A percentile compares a stretch with the other conserved stretches of the same genome.
phyloP scores from a whole-genome alignment of 1,140 invertebrate species.

The Dolichoris vasculosae region DNA sequence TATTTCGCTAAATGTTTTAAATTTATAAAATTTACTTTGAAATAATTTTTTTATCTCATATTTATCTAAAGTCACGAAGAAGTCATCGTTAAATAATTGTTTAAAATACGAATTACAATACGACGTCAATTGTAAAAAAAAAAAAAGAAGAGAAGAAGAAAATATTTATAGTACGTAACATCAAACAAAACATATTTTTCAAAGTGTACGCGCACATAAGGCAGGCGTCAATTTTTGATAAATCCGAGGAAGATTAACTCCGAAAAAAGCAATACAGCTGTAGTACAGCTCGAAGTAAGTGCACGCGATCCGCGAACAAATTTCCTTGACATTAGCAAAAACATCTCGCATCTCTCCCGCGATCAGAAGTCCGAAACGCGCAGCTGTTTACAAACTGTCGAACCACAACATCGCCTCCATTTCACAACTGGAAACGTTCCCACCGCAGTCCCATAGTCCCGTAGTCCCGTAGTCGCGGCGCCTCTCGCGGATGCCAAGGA shows the following conservation, averaged over 20 bases:
- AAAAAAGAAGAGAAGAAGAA: not conserved
- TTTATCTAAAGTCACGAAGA: conserved; percentile 21
- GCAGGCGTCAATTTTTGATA: not conserved
- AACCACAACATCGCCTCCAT: not conserved
- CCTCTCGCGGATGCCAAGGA: not conserved
- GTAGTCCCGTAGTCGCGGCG: not conserved
- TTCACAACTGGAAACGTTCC: not conserved
- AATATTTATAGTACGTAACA: not conserved
- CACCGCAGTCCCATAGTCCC: not conserved
- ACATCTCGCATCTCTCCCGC: not conserved
- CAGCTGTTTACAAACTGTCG: conserved; percentile 5
- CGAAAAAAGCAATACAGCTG: not conserved
- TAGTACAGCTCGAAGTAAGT: not conserved
- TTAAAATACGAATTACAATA: not conserved
- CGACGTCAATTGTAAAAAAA: not conserved
- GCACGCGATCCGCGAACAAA: not conserved
- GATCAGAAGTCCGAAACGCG: not conserved
- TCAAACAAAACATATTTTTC: not conserved
- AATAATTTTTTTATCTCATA: not conserved
- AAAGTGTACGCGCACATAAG: not conserved
- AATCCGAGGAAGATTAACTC: not conserved
- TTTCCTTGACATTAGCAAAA: conserved; percentile 7
- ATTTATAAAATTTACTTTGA: not conserved
- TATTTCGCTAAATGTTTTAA: not conserved
- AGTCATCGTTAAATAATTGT: conserved; percentile 21